Conservation (phyloP, 2,797 vertebrate species). For the Neoniphon sammara region DNA sequence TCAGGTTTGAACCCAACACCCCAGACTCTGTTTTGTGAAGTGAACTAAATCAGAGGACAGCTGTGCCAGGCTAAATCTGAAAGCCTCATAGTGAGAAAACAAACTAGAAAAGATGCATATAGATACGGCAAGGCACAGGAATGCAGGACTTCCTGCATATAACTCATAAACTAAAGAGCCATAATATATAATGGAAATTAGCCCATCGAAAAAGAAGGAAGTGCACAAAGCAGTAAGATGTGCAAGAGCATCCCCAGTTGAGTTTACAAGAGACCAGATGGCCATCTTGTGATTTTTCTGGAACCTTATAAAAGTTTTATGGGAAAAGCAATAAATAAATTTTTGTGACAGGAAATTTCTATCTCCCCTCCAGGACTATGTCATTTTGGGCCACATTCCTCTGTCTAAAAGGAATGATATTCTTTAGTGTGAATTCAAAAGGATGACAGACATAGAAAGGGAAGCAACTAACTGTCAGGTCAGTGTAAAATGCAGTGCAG, state of each 20-base stretch:
- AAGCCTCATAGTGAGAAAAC: no score
- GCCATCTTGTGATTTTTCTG: slow-evolving; percentile 40
- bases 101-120: background rate
- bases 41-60: no score
- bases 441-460: no score
- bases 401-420: no score
- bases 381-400: no score
- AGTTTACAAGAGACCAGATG: slow-evolving; percentile 26
- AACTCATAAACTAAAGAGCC: background rate
- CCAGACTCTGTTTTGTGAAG: no score
- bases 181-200: slow-evolving; percentile 10
- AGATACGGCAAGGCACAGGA: background rate
- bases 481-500: no score
- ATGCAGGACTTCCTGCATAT: background rate
- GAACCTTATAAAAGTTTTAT: slow-evolving; percentile 61
- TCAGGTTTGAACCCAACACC: no score
- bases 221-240: slow-evolving; percentile 28
- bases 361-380: background rate
- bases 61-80: background rate
- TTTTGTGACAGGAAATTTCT: slow-evolving; percentile 35
- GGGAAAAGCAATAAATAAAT: slow-evolving; percentile 53
- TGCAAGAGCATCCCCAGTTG: slow-evolving; percentile 12
- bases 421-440: no score
- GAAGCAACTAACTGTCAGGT: no score
- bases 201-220: background rate